phyloP scores from a whole-genome alignment of 2,888 invertebrate genomes.

The Zeuzera pyrina region DNA sequence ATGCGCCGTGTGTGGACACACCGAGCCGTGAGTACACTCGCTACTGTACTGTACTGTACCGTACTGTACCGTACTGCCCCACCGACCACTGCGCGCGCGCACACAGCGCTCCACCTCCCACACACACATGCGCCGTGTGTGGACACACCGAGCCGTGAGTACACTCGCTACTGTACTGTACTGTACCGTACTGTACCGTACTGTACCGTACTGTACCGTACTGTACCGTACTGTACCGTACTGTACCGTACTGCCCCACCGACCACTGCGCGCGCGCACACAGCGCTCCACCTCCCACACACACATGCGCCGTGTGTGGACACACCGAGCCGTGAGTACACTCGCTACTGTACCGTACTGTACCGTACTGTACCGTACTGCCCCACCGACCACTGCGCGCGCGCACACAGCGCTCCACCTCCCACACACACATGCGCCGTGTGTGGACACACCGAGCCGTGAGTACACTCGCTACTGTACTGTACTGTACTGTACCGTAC shows the following conservation, averaged over 20 bases:
- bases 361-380: no score
- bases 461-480: no score
- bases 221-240: no score
- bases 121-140: conserved; percentile 39
- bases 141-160: conserved; percentile 23
- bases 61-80: no score
- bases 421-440: conserved; percentile 38
- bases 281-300: conserved; percentile 30
- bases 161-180: no score
- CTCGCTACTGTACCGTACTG: no score
- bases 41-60: no score
- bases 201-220: no score
- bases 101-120: conserved; percentile 32
- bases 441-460: conserved; percentile 29
- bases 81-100: conserved; percentile 46
- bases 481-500: no score
- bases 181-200: no score
- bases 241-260: no score
- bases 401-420: conserved; percentile 30
- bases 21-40: conserved; percentile 20
- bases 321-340: conserved; percentile 22
- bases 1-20: conserved; percentile 34
- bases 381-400: conserved; percentile 49
- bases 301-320: conserved; percentile 37
- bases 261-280: conserved; percentile 46